A percentile compares a stretch with the other conserved stretches of the same genome.
These are phyloP conservation scores for Oxycera nigricornis DNA, from an alignment of 2,888 invertebrate species.

Conservation along the genomic window DNA sequence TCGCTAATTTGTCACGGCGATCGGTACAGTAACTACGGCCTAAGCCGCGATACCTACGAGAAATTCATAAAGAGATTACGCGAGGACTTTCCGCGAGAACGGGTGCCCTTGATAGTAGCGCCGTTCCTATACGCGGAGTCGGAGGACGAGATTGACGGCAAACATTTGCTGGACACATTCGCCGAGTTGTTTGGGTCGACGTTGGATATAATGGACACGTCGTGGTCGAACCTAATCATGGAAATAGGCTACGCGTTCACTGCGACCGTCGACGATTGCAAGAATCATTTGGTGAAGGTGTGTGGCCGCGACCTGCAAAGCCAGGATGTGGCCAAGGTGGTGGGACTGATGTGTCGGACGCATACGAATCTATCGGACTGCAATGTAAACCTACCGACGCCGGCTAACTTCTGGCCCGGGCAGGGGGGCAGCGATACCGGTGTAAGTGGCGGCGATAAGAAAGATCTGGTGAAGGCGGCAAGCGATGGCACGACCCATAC, in stretches of 20 bases:
- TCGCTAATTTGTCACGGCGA: conserved; percentile 67
- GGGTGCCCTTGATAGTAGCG: conserved; percentile 87
- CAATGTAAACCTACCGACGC: conserved; percentile 74
- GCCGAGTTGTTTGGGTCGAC: conserved; percentile 41
- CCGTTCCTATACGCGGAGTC: conserved; percentile 86
- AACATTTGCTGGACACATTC: conserved; percentile 32
- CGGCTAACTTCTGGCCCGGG: conserved; percentile 70
- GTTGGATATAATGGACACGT: conserved; percentile 71
- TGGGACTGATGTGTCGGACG: conserved; percentile 86
- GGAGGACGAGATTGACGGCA: conserved; percentile 65
- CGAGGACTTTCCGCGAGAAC: conserved; percentile 86
- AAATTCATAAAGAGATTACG: conserved; percentile 82
- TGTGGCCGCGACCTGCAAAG: conserved; percentile 84
- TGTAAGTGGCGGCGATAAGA: conserved; percentile 64
- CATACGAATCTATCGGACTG: conserved; percentile 70
- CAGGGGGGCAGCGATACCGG: conserved; percentile 51
- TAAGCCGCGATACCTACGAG: conserved; percentile 77
- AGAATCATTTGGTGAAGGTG: conserved; percentile 81
- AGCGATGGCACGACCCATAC: conserved; percentile 65
- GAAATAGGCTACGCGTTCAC: conserved; percentile 92
- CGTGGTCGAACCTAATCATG: conserved; percentile 85
- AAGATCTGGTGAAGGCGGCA: conserved; percentile 62
- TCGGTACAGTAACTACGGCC: conserved; percentile 67
- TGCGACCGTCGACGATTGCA: conserved; percentile 83
- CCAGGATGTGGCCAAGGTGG: conserved; percentile 81